phyloP scores from a whole-genome alignment of 2,888 invertebrate genomes.

The Ormyrus nitidulus region DNA sequence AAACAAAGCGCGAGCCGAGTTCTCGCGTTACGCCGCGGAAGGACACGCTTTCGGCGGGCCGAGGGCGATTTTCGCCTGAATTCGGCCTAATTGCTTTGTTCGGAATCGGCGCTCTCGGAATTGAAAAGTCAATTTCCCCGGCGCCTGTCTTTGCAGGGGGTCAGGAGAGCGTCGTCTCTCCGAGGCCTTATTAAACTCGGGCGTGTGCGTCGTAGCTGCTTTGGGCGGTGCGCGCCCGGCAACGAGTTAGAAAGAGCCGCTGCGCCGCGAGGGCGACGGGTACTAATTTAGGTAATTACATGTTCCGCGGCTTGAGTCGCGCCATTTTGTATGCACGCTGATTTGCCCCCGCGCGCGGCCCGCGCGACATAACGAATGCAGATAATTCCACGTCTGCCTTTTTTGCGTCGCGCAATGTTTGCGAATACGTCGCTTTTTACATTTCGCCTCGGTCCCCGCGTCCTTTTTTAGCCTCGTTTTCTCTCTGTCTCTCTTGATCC shows the following conservation, averaged over 20 bases:
- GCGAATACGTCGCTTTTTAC: constrained; percentile 55
- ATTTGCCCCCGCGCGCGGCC: constrained; percentile 22
- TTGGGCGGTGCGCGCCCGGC: background rate
- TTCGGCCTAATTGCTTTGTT: constrained; percentile 73
- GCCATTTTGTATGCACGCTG: constrained; percentile 47
- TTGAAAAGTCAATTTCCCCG: background rate
- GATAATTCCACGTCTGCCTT: constrained; percentile 56
- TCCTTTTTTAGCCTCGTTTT: background rate
- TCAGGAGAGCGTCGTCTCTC: constrained; percentile 1
- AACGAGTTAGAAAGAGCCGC: constrained; percentile 10
- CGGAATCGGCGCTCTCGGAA: background rate
- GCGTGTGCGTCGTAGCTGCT: background rate
- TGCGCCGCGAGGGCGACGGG: constrained; percentile 20
- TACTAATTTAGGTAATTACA: constrained; percentile 58
- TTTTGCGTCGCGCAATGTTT: constrained; percentile 53
- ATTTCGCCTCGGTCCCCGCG: constrained; percentile 9
- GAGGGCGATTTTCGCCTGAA: constrained; percentile 70
- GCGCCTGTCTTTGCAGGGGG: background rate
- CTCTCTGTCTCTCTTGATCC: background rate
- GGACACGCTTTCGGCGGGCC: constrained; percentile 69
- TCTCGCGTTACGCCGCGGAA: constrained; percentile 66
- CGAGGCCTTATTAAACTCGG: constrained; percentile 15
- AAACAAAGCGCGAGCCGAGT: constrained; percentile 25
- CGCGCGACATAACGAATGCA: constrained; percentile 55
- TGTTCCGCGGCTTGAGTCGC: constrained; percentile 46